Base-by-base conservation (phyloP, 2,113 vertebrate species). In the Prochilodus magdalenae region DNA sequence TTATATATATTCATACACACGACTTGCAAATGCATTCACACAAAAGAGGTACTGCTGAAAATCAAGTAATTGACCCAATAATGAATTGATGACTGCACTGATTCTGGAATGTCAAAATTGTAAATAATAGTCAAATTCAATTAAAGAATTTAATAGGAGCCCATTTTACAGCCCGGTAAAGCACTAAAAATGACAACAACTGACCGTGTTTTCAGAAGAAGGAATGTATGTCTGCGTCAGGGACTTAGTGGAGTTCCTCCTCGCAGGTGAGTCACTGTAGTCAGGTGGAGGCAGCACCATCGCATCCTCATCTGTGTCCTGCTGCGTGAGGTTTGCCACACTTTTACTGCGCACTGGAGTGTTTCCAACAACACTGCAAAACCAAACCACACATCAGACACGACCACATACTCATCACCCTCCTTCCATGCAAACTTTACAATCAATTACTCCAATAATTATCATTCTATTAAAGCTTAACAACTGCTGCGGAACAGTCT, bases 231-330 rank as follows among this genome's bases (percentile, higher is more conserved):
- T 51, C 57, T 84, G 73, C 14, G 27, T 75, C 73, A 77, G 59
- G 8, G 92, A 66, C 71, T 60, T 79, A 40, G 75, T 82, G 65
- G 89, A 65, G 15, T 88, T 76, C 16, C 83, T 86, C 15, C 4
- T 83, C 55, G 87, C 88, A 1, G 79, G 15, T 27, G 85, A 59
- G 65, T 94, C 89, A 24, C 89, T 55, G 84, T 99, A 99, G 88
- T 99, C 97, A 0, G 96, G 94, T 0, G 96, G 95, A 0, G 98
- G 98, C 29, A 98, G 95, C 67, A 94, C 89, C 77, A 97, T 94
- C 0, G 88, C 69, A 60, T 94, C 90, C 0, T 92, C 92, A 73
- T 93, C 92, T 0, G 87, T 82, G 84, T 94, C 96, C 78, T 95
- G 96, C 74, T 98, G 96, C 30, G 94, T 88, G 20, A 99, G 91